Conservation (phyloP, 1,140 invertebrate species). For the Drosophila willistoni region DNA sequence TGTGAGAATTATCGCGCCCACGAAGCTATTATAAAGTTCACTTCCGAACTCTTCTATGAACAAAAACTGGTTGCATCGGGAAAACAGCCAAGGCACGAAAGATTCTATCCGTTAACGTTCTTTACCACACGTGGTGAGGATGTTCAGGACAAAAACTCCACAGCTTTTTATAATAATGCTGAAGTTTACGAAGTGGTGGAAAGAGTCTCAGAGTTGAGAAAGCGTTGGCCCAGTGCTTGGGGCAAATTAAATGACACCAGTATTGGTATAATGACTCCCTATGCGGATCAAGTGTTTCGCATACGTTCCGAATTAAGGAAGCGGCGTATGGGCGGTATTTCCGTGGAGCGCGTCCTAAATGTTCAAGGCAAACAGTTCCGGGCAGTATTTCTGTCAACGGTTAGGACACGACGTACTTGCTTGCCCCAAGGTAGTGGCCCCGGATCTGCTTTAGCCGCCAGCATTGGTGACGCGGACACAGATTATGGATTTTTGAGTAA, state of each 20-base stretch:
- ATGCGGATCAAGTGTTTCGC: constrained; percentile 90
- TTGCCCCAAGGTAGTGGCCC: constrained; percentile 72
- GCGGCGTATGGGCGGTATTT: constrained; percentile 89
- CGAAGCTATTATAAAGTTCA: constrained; percentile 91
- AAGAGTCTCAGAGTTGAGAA: constrained; percentile 87
- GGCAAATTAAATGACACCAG: constrained; percentile 89
- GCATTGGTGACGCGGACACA: constrained; percentile 85
- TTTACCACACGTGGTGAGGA: constrained; percentile 92
- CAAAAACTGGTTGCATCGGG: constrained; percentile 89
- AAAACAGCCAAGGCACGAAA: constrained; percentile 87
- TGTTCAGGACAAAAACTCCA: constrained; percentile 91
- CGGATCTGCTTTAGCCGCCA: constrained; percentile 73
- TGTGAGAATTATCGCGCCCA: constrained; percentile 95
- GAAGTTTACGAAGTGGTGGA: constrained; percentile 93
- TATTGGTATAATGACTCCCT: constrained; percentile 93
- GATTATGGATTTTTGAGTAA: constrained; percentile 95
- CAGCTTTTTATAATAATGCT: constrained; percentile 92
- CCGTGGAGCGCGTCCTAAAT: constrained; percentile 93
- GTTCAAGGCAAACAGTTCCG: constrained; percentile 96
- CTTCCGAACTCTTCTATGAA: constrained; percentile 93
- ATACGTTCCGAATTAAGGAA: constrained; percentile 92
- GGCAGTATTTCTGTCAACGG: constrained; percentile 93
- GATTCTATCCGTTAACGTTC: constrained; percentile 91
- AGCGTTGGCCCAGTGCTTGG: constrained; percentile 90
- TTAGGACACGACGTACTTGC: constrained; percentile 91